These are phyloP conservation scores for Spinus olivaceus DNA, from an alignment of 2,797 vertebrate genomes.

Conservation along the genomic window DNA sequence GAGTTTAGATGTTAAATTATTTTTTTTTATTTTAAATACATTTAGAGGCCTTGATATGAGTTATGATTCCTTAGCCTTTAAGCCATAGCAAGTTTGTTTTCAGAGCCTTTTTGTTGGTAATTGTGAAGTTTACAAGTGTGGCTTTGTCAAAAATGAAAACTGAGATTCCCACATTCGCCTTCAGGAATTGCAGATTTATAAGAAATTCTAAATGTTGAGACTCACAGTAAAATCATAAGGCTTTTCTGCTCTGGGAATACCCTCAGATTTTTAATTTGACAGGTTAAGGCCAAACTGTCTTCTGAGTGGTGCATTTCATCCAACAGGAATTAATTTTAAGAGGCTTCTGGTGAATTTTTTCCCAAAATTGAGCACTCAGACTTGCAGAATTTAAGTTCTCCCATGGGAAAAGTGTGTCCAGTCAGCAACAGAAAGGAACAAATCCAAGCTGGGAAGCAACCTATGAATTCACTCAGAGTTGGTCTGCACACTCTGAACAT, in stretches of 20 bases:
- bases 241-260: neutral
- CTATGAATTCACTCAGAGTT: neutral
- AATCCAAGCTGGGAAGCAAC: neutral
- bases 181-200: neutral
- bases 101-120: neutral
- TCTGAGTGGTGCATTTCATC: neutral
- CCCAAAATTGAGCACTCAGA: neutral
- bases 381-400: neutral
- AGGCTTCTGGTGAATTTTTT: neutral
- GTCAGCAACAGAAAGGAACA: neutral
- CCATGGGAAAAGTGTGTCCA: neutral
- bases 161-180: neutral
- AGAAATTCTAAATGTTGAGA: neutral
- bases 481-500: neutral
- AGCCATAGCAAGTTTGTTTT: neutral
- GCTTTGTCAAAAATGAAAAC: neutral
- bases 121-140: neutral
- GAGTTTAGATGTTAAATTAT: neutral
- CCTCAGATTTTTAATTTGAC: conserved; percentile 23
- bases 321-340: neutral
- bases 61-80: neutral
- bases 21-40: neutral
- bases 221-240: neutral
- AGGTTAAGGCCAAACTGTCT: neutral
- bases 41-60: neutral